These are phyloP conservation scores for Mystacides longicornis DNA, from an alignment of 2,888 invertebrate species.

Conservation along the genomic window DNA sequence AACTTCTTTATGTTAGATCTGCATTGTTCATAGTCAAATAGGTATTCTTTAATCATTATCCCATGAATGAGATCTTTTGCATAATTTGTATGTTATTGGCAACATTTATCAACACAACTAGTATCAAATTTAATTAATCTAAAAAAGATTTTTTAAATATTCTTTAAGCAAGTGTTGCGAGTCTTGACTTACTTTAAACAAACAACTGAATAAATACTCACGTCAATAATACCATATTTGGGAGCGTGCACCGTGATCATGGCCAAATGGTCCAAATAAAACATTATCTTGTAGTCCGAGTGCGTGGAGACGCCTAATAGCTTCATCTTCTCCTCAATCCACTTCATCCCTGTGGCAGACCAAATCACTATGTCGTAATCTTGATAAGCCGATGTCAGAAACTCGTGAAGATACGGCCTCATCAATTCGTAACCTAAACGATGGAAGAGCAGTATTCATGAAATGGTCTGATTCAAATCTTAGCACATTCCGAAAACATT, in stretches of 20 bases:
- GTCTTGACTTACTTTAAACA: not conserved
- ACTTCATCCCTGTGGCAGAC: conserved; percentile 98
- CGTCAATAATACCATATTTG: conserved; percentile 87
- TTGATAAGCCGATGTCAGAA: conserved; percentile 77
- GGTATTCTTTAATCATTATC: no score
- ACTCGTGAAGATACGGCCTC: conserved; percentile 93
- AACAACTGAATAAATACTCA: conserved; percentile 45
- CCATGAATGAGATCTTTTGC: no score
- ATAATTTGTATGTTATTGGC: no score
- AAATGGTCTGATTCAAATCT: no score
- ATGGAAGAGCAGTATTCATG: no score
- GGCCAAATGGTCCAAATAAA: conserved; percentile 83
- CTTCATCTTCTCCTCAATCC: conserved; percentile 97
- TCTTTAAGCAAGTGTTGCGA: not conserved
- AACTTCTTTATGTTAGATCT: no score
- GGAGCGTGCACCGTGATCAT: conserved; percentile 93
- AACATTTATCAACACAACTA: no score
- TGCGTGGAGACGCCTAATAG: conserved; percentile 79
- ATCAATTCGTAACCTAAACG: conserved; percentile 72
- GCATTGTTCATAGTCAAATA: no score
- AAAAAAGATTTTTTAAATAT: not conserved
- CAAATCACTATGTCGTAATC: conserved; percentile 96
- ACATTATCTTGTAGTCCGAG: conserved; percentile 82
- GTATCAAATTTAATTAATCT: no score
- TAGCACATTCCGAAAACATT: no score